Percentiles rank a stretch among this genome's conserved stretches.
Evolutionary conservation across 2,888 invertebrate species (phyloP).

Genomic region (Metacarcinus magister): DNA sequence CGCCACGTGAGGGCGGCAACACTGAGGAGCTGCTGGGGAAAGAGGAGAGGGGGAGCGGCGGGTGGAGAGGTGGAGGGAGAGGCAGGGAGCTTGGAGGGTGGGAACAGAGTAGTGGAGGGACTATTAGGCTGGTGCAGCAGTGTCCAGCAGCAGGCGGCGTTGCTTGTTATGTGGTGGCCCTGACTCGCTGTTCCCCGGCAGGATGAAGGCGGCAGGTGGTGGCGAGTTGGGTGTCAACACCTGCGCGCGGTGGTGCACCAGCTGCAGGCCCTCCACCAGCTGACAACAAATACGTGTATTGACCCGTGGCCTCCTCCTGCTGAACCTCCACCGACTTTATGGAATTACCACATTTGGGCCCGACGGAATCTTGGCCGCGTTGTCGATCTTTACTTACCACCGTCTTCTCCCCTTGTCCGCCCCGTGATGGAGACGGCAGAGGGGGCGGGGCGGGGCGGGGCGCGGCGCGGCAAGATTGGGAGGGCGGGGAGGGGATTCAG

Average conservation of each 20-base stretch:
- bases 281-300: conserved; percentile 64
- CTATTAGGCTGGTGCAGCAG: conserved; percentile 21
- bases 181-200: neutral
- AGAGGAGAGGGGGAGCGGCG: neutral
- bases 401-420: conserved; percentile 13
- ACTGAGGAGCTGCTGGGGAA: conserved; percentile 20
- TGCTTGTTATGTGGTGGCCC: conserved; percentile 3
- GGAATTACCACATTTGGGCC: conserved; percentile 52
- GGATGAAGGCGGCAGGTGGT: neutral
- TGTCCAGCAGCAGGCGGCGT: conserved; percentile 33
- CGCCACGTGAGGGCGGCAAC: conserved; percentile 41
- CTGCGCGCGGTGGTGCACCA: conserved; percentile 47
- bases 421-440: neutral
- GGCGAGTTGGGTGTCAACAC: neutral
- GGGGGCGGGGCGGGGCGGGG: conserved; percentile 21
- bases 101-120: neutral
- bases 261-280: conserved; percentile 56
- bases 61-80: neutral
- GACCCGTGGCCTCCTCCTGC: conserved; percentile 59
- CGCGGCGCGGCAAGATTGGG: neutral
- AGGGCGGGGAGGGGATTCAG: neutral
- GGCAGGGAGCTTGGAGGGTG: neutral
- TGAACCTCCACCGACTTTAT: conserved; percentile 62
- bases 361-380: conserved; percentile 27
- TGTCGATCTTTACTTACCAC: conserved; percentile 41